phyloP scores from a whole-genome alignment of 2,797 vertebrate species.

The Ibycter americanus region DNA sequence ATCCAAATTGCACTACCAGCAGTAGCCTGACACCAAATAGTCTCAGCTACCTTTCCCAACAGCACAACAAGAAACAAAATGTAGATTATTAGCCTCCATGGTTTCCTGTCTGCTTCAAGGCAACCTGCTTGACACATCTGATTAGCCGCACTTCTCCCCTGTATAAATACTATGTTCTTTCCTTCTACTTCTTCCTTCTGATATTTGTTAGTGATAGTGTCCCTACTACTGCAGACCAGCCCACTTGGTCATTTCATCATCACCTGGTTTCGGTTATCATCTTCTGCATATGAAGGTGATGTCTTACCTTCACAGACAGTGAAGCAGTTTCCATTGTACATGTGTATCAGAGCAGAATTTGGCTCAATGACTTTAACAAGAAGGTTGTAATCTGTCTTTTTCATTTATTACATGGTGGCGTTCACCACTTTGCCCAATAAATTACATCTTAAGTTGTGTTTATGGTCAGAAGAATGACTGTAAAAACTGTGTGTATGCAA shows the following conservation, averaged over 20 bases:
- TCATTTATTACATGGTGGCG: not conserved
- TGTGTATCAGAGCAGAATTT: not conserved
- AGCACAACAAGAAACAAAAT: not conserved
- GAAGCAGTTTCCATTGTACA: not conserved
- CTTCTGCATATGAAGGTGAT: not conserved
- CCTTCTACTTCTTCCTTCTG: conserved; percentile 3
- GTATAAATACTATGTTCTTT: not conserved
- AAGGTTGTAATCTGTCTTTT: not conserved
- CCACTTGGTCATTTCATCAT: not conserved
- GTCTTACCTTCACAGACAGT: not conserved
- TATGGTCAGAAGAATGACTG: not conserved
- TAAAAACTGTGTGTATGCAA: not conserved
- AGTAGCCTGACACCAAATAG: not conserved
- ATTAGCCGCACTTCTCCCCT: not conserved
- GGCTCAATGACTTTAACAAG: not conserved
- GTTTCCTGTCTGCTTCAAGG: conserved; percentile 23
- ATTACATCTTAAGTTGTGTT: not conserved
- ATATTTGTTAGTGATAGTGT: not conserved
- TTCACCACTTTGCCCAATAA: not conserved
- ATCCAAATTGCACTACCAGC: not conserved
- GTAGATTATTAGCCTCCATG: not conserved
- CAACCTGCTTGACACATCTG: not conserved
- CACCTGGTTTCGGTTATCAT: not conserved
- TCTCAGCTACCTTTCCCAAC: not conserved
- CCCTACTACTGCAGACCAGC: not conserved